Base-by-base conservation (phyloP, 1,140 invertebrate species). In the Pogonomyrmex californicus region DNA sequence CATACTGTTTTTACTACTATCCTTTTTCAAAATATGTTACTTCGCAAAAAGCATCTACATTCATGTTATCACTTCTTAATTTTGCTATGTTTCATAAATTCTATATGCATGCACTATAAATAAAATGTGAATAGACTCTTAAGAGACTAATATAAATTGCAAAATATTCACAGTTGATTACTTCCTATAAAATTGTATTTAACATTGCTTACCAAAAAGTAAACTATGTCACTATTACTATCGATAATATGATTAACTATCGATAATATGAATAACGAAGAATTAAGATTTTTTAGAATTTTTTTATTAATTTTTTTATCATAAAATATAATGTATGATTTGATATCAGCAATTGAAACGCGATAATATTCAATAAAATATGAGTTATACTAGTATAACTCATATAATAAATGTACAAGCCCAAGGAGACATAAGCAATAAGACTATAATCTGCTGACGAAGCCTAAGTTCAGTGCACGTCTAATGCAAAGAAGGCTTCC, bases 361-460 rank as follows among this genome's bases (percentile, higher is more conserved):
- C 91, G 90, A 94, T 93, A 93, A 93, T 90, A 78, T 75, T 38
- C 73, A 77, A 91, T 90, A 91, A 92, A 92, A 92, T 92, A 93
- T 93, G n/a, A 23, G 23, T 23, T 23, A 23, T 23, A 23, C 30
- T 23, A 51, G 58, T 30, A 23, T 23, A 65, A 91, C 88, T 86
- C 86, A 68, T 87, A 87, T 92, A 92, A 93, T 93, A 92, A 93
- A 93, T 92, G 91, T 90, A 91, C 90, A 92, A 85, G 87, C 88
- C 90, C 77, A 71, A 73, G 87, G 85, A 93, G 91, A 92, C 94
- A 94, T 90, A n/a, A n/a, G 94, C 94, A 94, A 94, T 88, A 92
- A 91, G 91, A 91, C 88, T 93, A 88, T 85, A 92, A 92, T 93
- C 86, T 89, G 85, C 79, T 60, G 85, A 86, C 87, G 85, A 90